Conservation (phyloP, 2,113 vertebrate genomes). For the Poecilia latipinna region DNA sequence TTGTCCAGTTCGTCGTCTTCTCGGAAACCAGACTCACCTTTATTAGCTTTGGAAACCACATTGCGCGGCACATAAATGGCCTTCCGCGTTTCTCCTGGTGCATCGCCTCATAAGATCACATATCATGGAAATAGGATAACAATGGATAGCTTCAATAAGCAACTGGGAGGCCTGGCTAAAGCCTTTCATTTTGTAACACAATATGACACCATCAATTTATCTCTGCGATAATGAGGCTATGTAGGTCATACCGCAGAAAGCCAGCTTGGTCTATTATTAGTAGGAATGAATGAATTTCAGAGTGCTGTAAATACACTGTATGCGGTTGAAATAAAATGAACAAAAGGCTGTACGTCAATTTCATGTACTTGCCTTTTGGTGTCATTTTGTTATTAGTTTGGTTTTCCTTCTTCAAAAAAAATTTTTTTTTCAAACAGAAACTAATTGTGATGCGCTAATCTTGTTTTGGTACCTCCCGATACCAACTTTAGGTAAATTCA, state of each 20-base stretch:
- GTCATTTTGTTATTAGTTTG: conserved; percentile 3
- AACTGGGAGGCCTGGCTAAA: conserved; percentile 37
- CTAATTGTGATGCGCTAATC: background rate
- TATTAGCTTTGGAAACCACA: conserved; percentile 27
- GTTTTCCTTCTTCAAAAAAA: background rate
- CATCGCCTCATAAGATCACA: conserved; percentile 11
- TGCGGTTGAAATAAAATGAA: conserved; percentile 41
- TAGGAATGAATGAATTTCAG: conserved; percentile 41
- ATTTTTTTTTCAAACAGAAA: background rate
- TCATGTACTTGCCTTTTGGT: background rate
- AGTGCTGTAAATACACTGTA: conserved; percentile 27
- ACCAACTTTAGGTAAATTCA: background rate
- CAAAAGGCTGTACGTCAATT: conserved; percentile 8
- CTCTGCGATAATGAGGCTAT: conserved; percentile 45
- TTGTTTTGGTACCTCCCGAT: background rate
- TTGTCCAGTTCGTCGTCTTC: background rate
- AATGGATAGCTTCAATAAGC: conserved; percentile 43
- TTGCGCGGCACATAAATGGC: conserved; percentile 10
- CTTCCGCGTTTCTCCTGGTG: conserved; percentile 37
- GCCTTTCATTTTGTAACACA: conserved; percentile 57
- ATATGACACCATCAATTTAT: conserved; percentile 51
- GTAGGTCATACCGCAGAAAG: conserved; percentile 44
- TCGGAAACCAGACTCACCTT: conserved; percentile 14
- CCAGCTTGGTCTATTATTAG: conserved; percentile 40
- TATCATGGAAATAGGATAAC: conserved; percentile 43